Evolutionary conservation across 2,797 vertebrate species (phyloP).

Genomic region (Leptatherina wallacei): DNA sequence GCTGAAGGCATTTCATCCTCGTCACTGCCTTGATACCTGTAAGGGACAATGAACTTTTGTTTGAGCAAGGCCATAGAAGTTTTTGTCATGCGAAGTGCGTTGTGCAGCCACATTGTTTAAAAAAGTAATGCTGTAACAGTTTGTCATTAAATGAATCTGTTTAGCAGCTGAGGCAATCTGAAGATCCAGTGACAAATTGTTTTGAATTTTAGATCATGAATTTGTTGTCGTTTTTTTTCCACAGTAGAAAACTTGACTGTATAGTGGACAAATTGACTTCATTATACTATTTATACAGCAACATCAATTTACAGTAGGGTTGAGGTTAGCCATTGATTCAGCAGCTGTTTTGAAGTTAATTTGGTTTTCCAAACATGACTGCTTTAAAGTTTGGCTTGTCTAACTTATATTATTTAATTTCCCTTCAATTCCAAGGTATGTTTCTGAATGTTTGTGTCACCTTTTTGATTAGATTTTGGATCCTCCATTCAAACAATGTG

Average conservation of each 20-base stretch:
- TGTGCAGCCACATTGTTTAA: conserved; percentile 77
- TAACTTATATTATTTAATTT: conserved; percentile 59
- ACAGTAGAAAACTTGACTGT: conserved; percentile 53
- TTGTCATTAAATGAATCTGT: conserved; percentile 68
- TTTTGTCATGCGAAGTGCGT: conserved; percentile 74
- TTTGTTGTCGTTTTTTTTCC: conserved; percentile 17
- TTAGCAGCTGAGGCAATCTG: conserved; percentile 77
- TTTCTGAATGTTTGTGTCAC: conserved; percentile 58
- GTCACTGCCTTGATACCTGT: conserved; percentile 74
- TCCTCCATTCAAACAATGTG: conserved; percentile 38
- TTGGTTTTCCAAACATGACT: conserved; percentile 57
- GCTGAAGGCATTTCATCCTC: conserved; percentile 52
- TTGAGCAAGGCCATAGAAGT: conserved; percentile 69
- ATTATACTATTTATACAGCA: conserved; percentile 14
- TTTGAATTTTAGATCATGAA: conserved; percentile 60
- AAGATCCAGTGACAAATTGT: conserved; percentile 72
- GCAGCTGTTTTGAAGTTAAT: conserved; percentile 55
- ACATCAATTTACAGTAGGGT: background rate
- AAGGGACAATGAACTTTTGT: conserved; percentile 67
- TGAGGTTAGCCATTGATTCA: background rate
- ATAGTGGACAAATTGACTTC: conserved; percentile 50
- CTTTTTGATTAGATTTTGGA: conserved; percentile 48
- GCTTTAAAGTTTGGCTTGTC: conserved; percentile 54
- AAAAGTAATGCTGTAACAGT: conserved; percentile 67
- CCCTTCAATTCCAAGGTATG: conserved; percentile 45